phyloP scores from a whole-genome alignment of 2,888 invertebrate genomes.

The Cryptocephalus primarius region DNA sequence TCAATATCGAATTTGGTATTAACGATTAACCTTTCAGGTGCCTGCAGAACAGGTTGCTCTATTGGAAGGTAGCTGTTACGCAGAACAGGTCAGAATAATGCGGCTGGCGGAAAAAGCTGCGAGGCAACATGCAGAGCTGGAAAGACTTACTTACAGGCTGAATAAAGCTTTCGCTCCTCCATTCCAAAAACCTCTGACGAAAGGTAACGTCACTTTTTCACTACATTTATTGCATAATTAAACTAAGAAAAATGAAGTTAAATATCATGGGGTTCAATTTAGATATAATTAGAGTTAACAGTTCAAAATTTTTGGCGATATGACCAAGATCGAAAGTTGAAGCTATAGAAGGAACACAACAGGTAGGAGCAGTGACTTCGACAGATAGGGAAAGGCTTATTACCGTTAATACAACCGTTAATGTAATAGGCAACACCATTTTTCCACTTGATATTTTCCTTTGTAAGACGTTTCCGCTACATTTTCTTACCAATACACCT shows the following conservation, averaged over 20 bases:
- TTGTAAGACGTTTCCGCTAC: no score
- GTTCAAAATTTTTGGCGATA: not conserved
- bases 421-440: no score
- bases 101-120: slow-evolving; percentile 46
- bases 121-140: slow-evolving; percentile 44
- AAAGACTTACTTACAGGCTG: slow-evolving; percentile 39
- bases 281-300: no score
- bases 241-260: not conserved
- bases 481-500: no score
- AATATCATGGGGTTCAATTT: not conserved
- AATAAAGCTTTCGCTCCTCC: slow-evolving; percentile 37
- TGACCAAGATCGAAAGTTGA: no score
- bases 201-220: slow-evolving; percentile 4
- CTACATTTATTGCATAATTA: not conserved
- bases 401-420: no score
- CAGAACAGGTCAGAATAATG: slow-evolving; percentile 41
- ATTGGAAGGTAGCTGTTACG: slow-evolving; percentile 43
- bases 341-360: no score
- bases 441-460: no score
- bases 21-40: slow-evolving; percentile 21
- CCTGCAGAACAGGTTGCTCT: slow-evolving; percentile 41
- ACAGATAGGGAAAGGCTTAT: no score
- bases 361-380: no score
- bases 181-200: slow-evolving; percentile 11
- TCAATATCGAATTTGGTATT: not conserved